These are phyloP conservation scores for Drosophila prolongata DNA, from an alignment of 2,888 invertebrate species.

Conservation along the genomic window DNA sequence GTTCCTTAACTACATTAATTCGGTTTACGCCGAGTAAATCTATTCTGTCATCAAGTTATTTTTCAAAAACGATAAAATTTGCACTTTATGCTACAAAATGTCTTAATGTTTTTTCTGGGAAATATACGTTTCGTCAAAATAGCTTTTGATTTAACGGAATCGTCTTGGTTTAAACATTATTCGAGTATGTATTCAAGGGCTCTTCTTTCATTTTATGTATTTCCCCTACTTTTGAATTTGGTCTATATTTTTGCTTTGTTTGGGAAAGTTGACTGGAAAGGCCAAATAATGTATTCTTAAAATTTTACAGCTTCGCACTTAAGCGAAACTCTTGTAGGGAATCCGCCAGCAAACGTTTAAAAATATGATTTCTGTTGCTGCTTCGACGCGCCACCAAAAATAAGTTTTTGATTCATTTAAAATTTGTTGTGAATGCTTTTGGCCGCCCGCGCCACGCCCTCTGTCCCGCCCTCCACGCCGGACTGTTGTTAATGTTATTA, in stretches of 20 bases:
- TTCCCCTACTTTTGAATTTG: slow-evolving; percentile 7
- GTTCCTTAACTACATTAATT: not conserved
- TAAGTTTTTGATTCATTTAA: slow-evolving; percentile 71
- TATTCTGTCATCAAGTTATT: slow-evolving; percentile 6
- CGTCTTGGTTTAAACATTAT: slow-evolving; percentile 7
- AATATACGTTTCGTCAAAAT: slow-evolving; percentile 18
- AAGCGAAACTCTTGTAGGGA: slow-evolving; percentile 36
- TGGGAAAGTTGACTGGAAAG: slow-evolving; percentile 9
- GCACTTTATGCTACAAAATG: slow-evolving; percentile 13
- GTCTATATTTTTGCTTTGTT: slow-evolving; percentile 25
- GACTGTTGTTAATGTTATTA: slow-evolving; percentile 60
- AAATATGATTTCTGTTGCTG: slow-evolving; percentile 58
- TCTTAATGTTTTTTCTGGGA: slow-evolving; percentile 20
- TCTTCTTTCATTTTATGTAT: slow-evolving; percentile 5
- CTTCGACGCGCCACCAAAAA: slow-evolving; percentile 61
- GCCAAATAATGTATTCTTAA: slow-evolving; percentile 10
- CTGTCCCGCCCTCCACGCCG: not conserved
- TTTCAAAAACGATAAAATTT: slow-evolving; percentile 17
- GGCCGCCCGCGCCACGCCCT: not conserved
- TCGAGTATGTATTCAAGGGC: slow-evolving; percentile 2
- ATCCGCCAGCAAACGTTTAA: slow-evolving; percentile 49
- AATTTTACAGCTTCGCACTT: slow-evolving; percentile 26
- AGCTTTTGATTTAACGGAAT: slow-evolving; percentile 19
- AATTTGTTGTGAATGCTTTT: slow-evolving; percentile 52
- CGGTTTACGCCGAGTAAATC: not conserved